Evolutionary conservation across 2,888 invertebrate species (phyloP), one percentile per base, ranked within the genome.

Genomic region (Melanchra persicariae): DNA sequence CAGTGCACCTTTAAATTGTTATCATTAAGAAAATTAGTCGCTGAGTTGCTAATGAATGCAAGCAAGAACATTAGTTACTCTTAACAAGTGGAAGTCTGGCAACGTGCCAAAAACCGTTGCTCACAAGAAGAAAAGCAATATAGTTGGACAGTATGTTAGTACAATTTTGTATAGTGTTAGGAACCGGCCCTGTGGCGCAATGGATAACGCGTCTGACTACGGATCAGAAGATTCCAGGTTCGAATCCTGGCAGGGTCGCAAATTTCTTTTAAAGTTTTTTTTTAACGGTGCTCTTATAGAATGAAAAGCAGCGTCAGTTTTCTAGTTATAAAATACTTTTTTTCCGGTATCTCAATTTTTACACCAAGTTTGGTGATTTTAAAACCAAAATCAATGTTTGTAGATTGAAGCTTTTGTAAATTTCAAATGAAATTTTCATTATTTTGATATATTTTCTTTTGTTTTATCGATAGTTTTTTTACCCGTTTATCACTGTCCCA

Each of bases 221-320:
- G 96, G 96, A 97, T 97, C 97, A 97, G 97, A 97, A 97, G 97
- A 97, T 97, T 97, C 97, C 97, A 97, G 96, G 96, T 96, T 96
- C 96, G 96, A 96, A 96, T 96, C 96, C 96, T 96, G 96, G 96
- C 96, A 96, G 94, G 96, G 96, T 96, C 96, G 96, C 84, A 2
- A 0, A 0, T 0, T 17, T 0, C 3, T 51, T 24, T 55, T 55
- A 2, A 1, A 1, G 4, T 19, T 52, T 34, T 30, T 19, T 30
- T 54, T 51, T 17, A 7, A 17, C 2, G 30, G 6, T 6, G 30
- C 30, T 30, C 6, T 8, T 2, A 7, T 9, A 26, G 0, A 1
- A 52, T 19, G 9, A 19, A 17, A 52, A 7, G 1, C 4, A 52
- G 8, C 19, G 17, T 26, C 26, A 26, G 1, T 9, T 8, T 52